Conservation (phyloP, 2,797 vertebrate species). For the Anabas testudineus region DNA sequence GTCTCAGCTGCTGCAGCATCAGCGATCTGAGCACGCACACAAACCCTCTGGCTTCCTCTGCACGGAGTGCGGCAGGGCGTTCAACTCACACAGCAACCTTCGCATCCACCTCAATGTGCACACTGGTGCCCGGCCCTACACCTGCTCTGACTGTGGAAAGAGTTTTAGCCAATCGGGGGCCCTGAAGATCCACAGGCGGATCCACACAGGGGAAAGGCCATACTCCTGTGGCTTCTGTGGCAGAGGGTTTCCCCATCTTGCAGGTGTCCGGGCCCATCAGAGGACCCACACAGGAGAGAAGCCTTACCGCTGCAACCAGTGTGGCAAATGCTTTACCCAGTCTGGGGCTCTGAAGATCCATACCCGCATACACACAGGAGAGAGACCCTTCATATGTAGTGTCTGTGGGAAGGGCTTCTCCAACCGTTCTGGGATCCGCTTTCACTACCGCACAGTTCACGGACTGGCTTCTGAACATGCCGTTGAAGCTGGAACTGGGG, state of each 20-base stretch:
- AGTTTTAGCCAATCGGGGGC: slow-evolving; percentile 88
- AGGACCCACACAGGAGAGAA: slow-evolving; percentile 88
- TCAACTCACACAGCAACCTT: slow-evolving; percentile 88
- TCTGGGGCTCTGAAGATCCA: slow-evolving; percentile 87
- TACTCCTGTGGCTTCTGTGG: slow-evolving; percentile 85
- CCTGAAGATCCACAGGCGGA: slow-evolving; percentile 85
- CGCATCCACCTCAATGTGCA: slow-evolving; percentile 88
- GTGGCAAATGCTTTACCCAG: slow-evolving; percentile 88
- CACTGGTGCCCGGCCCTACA: slow-evolving; percentile 85
- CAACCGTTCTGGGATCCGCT: slow-evolving; percentile 85
- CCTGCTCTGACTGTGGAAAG: slow-evolving; percentile 84
- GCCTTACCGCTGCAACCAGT: slow-evolving; percentile 85
- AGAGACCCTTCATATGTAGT: slow-evolving; percentile 84
- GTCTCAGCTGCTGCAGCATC: slow-evolving; percentile 87
- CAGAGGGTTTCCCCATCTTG: slow-evolving; percentile 85
- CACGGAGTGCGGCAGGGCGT: slow-evolving; percentile 83
- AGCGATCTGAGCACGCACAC: slow-evolving; percentile 81
- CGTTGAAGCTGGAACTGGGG: slow-evolving; percentile 38
- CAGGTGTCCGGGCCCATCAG: slow-evolving; percentile 85
- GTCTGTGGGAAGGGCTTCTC: slow-evolving; percentile 86
- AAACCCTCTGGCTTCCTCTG: slow-evolving; percentile 83
- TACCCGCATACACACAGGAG: slow-evolving; percentile 86
- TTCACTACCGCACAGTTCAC: slow-evolving; percentile 85
- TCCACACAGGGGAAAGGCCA: slow-evolving; percentile 86
- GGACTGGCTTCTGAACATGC: slow-evolving; percentile 71